Evolutionary conservation across 2,797 vertebrate species (phyloP).

Genomic region (Salmo trutta): DNA sequence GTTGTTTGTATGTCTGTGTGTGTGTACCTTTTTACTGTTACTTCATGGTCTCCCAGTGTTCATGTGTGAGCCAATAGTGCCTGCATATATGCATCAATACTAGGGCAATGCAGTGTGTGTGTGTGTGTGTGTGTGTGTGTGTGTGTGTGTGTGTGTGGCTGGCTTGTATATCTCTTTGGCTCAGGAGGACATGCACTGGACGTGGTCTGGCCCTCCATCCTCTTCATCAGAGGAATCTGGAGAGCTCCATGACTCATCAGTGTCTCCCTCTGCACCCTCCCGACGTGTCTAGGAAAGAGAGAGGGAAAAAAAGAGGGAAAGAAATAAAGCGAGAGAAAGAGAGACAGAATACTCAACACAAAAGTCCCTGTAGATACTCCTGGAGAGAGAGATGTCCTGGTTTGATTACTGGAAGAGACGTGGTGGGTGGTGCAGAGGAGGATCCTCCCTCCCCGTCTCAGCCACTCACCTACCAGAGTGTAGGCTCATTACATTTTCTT

Average conservation of each 20-base stretch:
- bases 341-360: neutral
- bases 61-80: slow-evolving; percentile 68
- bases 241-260: slow-evolving; percentile 90
- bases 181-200: slow-evolving; percentile 92
- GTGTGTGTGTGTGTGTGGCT: slow-evolving; percentile 31
- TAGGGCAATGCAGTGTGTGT: slow-evolving; percentile 61
- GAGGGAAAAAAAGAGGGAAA: slow-evolving; percentile 20
- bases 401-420: neutral
- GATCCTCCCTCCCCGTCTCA: no score
- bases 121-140: slow-evolving; percentile 38
- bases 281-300: neutral
- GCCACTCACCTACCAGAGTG: no score
- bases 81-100: slow-evolving; percentile 72
- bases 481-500: no score
- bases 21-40: slow-evolving; percentile 25
- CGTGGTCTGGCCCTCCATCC: slow-evolving; percentile 90
- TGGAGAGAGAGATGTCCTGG: neutral
- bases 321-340: neutral
- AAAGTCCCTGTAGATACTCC: no score
- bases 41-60: slow-evolving; percentile 58
- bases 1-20: slow-evolving; percentile 25
- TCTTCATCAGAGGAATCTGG: slow-evolving; percentile 92
- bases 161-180: slow-evolving; percentile 24
- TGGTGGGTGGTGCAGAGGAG: neutral
- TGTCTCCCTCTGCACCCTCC: slow-evolving; percentile 80